Conservation (phyloP, 1,140 invertebrate species). For the Zaprionus lachaisei region DNA sequence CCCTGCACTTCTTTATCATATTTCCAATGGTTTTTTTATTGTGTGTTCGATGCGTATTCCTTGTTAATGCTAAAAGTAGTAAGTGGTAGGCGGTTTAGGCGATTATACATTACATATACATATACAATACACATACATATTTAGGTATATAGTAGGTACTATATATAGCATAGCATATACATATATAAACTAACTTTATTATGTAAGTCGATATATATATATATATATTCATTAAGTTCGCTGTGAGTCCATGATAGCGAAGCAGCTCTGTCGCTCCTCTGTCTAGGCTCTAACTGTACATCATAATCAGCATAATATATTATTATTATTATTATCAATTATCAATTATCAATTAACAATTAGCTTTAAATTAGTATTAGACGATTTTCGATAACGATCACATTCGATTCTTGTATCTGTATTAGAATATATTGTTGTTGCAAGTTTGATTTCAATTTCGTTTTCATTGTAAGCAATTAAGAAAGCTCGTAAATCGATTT, state of each 20-base stretch:
- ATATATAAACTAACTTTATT: slow-evolving; percentile 8
- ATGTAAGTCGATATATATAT: not conserved
- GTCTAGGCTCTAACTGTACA: slow-evolving; percentile 55
- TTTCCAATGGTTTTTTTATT: slow-evolving; percentile 56
- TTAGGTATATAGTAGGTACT: not conserved
- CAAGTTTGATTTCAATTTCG: slow-evolving; percentile 26
- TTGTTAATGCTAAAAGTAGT: slow-evolving; percentile 49
- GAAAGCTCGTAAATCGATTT: slow-evolving; percentile 12
- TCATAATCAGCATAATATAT: slow-evolving; percentile 42
- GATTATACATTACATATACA: slow-evolving; percentile 39
- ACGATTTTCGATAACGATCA: slow-evolving; percentile 10
- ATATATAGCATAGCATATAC: slow-evolving; percentile 9
- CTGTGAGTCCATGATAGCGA: slow-evolving; percentile 36
- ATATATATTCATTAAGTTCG: slow-evolving; percentile 1
- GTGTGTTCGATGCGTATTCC: slow-evolving; percentile 32
- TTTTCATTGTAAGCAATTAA: slow-evolving; percentile 27
- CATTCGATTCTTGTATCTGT: slow-evolving; percentile 3
- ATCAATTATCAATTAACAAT: not conserved
- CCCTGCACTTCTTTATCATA: not conserved
- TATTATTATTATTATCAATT: slow-evolving; percentile 28
- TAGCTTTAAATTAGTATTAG: slow-evolving; percentile 14
- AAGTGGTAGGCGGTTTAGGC: slow-evolving; percentile 53
- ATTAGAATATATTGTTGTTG: not conserved
- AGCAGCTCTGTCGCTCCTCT: slow-evolving; percentile 31
- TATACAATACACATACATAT: slow-evolving; percentile 5